These are phyloP conservation scores for Echeneis naucrates DNA, from an alignment of 2,797 vertebrate species.

Conservation along the genomic window DNA sequence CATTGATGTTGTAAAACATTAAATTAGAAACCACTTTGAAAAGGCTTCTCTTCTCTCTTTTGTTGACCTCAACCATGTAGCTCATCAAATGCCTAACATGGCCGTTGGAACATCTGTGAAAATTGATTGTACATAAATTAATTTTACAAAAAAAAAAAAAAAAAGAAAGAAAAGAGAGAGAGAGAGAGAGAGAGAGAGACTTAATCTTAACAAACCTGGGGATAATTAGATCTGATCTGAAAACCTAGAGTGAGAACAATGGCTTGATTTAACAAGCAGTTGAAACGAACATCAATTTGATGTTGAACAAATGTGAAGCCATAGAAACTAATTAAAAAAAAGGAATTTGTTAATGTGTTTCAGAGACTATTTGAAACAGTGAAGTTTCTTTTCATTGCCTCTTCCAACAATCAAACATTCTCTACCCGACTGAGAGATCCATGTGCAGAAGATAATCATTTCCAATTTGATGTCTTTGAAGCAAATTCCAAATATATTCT, in stretches of 20 bases:
- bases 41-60: background rate
- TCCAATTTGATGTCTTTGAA: background rate
- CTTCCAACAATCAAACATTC: slow-evolving; percentile 1
- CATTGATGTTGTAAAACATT: background rate
- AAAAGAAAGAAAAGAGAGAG: too few relatives aligned
- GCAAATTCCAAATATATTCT: slow-evolving; percentile 2
- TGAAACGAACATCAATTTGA: slow-evolving; percentile 1
- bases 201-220: background rate
- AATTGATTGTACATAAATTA: background rate
- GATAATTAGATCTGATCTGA: background rate
- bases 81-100: too few relatives aligned
- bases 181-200: background rate
- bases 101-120: background rate
- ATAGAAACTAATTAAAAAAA: slow-evolving; percentile 10
- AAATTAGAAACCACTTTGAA: background rate
- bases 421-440: background rate
- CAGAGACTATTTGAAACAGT: slow-evolving; percentile 9
- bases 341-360: slow-evolving; percentile 7
- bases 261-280: background rate
- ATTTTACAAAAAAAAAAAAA: too few relatives aligned
- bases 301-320: background rate
- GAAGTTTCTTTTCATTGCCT: background rate
- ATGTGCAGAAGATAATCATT: background rate
- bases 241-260: background rate
- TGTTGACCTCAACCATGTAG: background rate